A percentile compares a stretch with the other conserved stretches of the same genome.
Conservation (phyloP, 2,888 invertebrate species). For the Volucella inanis region DNA sequence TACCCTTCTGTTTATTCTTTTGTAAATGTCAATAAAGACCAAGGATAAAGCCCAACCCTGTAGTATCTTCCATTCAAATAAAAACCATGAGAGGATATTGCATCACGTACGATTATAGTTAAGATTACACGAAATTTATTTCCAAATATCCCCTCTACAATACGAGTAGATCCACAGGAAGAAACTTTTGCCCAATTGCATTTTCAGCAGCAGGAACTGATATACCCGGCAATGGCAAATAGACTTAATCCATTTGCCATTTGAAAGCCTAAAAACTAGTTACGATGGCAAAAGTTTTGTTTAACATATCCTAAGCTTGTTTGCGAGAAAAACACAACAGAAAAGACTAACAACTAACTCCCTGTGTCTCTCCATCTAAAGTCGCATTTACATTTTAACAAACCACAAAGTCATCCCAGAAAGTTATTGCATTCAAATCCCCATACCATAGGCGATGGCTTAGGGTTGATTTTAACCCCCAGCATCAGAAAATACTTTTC, state of each 20-base stretch:
- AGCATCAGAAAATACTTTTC: too few relatives aligned
- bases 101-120: too few relatives aligned
- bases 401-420: conserved; percentile 64
- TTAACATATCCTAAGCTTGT: conserved; percentile 42
- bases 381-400: conserved; percentile 66
- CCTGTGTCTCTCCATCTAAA: conserved; percentile 35
- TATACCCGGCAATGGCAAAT: background rate
- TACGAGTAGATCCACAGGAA: too few relatives aligned
- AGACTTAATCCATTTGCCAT: conserved; percentile 6
- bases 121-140: too few relatives aligned
- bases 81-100: too few relatives aligned
- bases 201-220: conserved; percentile 5
- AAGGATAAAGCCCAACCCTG: too few relatives aligned
- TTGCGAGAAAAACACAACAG: conserved; percentile 36
- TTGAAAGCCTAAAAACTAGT: conserved; percentile 19
- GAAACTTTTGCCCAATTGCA: too few relatives aligned
- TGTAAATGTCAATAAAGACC: too few relatives aligned
- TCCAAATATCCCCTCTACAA: too few relatives aligned
- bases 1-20: too few relatives aligned
- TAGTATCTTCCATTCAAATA: too few relatives aligned
- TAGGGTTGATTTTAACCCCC: too few relatives aligned
- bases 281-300: conserved; percentile 9
- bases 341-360: conserved; percentile 22
- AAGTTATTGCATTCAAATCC: conserved; percentile 61
- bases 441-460: background rate